Evolutionary conservation across 2,113 vertebrate genomes (phyloP).

Genomic region (Lates calcarifer): DNA sequence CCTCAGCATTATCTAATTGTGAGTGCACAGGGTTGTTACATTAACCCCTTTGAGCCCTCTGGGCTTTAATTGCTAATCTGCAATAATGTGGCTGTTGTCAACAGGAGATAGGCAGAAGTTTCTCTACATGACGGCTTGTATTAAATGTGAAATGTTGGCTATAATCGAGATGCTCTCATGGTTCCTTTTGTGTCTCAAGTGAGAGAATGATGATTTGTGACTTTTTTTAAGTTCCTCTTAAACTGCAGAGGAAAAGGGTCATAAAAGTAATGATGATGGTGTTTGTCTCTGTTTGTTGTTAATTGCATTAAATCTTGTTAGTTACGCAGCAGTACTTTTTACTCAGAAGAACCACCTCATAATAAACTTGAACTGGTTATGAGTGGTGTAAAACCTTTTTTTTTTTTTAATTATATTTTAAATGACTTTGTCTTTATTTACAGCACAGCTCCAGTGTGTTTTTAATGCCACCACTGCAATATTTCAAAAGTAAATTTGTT

Average conservation of each 20-base stretch:
- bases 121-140: neutral
- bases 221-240: neutral
- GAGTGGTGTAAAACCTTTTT: neutral
- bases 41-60: slow-evolving; percentile 55
- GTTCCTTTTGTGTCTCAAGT: slow-evolving; percentile 16
- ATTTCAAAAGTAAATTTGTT: neutral
- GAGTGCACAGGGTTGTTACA: slow-evolving; percentile 48
- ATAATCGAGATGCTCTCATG: slow-evolving; percentile 10
- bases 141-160: neutral
- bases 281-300: neutral
- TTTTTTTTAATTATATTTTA: neutral
- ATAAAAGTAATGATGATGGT: neutral
- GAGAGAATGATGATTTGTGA: neutral
- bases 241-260: neutral
- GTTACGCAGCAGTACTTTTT: neutral
- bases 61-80: slow-evolving; percentile 73
- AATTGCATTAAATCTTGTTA: neutral
- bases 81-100: slow-evolving; percentile 57
- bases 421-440: neutral
- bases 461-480: neutral
- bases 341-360: neutral
- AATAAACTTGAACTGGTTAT: neutral
- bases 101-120: slow-evolving; percentile 19
- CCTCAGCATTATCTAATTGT: slow-evolving; percentile 63
- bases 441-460: neutral